Evolutionary conservation across 2,113 vertebrate species (phyloP).

Genomic region (Epinephelus cyanopodus): DNA sequence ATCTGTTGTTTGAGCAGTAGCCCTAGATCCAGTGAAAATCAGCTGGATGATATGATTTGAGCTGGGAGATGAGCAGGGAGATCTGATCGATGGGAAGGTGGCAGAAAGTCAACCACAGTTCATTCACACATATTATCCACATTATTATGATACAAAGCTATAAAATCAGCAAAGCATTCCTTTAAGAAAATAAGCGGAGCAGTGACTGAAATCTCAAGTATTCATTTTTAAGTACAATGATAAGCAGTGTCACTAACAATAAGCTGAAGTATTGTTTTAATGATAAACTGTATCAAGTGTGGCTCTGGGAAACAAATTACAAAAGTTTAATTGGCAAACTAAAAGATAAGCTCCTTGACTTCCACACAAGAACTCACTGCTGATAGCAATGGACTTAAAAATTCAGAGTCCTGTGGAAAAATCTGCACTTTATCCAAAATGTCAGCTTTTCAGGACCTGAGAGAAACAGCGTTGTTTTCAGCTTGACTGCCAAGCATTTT

Average conservation of each 20-base stretch:
- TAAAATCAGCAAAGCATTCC: too few species aligned
- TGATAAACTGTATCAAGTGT: not conserved
- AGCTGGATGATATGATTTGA: too few species aligned
- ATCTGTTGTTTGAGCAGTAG: too few species aligned
- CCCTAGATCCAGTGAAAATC: too few species aligned
- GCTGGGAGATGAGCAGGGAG: too few species aligned
- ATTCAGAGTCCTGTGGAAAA: not conserved
- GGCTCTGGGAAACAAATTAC: not conserved
- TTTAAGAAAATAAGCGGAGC: not conserved
- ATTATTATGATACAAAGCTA: too few species aligned
- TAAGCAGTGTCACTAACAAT: not conserved
- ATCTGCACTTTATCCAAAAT: not conserved
- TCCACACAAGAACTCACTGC: not conserved
- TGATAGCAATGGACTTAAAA: not conserved
- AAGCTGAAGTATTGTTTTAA: not conserved
- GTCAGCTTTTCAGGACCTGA: not conserved
- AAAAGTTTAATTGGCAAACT: not conserved
- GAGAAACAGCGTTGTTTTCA: not conserved
- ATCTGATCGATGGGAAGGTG: too few species aligned
- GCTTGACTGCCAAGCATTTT: not conserved
- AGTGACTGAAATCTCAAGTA: not conserved
- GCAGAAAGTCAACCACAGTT: too few species aligned
- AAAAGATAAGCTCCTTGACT: conserved; percentile 10
- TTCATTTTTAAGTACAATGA: conserved; percentile 8
- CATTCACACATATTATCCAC: too few species aligned